Evolutionary conservation across 2,888 invertebrate genomes (phyloP).

Genomic region (Drosophila rellima): DNA sequence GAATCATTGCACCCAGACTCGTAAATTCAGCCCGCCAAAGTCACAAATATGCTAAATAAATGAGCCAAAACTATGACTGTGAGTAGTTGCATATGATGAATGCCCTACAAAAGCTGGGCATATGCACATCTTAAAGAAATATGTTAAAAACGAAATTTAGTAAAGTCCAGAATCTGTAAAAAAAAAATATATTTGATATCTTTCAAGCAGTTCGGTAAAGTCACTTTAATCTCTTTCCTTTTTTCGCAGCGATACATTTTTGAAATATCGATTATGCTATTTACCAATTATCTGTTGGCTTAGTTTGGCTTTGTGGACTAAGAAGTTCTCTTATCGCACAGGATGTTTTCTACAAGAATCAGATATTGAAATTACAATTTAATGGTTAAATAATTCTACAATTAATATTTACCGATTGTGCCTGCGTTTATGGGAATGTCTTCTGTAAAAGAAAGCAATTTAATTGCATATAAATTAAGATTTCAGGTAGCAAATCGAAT

Average conservation of each 20-base stretch:
- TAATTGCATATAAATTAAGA: not conserved
- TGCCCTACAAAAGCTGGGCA: conserved; percentile 19
- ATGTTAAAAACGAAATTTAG: not conserved
- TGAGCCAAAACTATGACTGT: conserved; percentile 53
- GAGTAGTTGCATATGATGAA: conserved; percentile 8
- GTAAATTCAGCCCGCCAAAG: conserved; percentile 47
- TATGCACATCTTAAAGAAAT: not conserved
- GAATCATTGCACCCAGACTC: conserved; percentile 42
- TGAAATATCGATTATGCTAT: too few relatives aligned
- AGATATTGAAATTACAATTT: not conserved
- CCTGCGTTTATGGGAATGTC: not conserved
- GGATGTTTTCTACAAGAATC: too few relatives aligned
- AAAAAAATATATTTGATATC: too few relatives aligned
- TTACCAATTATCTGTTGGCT: too few relatives aligned
- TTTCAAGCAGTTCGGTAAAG: too few relatives aligned
- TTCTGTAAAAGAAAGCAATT: not conserved
- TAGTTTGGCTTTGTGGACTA: too few relatives aligned
- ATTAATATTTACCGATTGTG: not conserved
- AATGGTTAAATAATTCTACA: not conserved
- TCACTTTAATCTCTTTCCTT: too few relatives aligned
- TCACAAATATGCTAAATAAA: conserved; percentile 52
- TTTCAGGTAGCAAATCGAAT: not conserved
- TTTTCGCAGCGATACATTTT: too few relatives aligned
- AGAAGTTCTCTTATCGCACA: too few relatives aligned
- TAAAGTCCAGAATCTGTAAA: too few relatives aligned